Base-by-base conservation (phyloP, 2,888 invertebrate species). In the Oligia fasciuncula region DNA sequence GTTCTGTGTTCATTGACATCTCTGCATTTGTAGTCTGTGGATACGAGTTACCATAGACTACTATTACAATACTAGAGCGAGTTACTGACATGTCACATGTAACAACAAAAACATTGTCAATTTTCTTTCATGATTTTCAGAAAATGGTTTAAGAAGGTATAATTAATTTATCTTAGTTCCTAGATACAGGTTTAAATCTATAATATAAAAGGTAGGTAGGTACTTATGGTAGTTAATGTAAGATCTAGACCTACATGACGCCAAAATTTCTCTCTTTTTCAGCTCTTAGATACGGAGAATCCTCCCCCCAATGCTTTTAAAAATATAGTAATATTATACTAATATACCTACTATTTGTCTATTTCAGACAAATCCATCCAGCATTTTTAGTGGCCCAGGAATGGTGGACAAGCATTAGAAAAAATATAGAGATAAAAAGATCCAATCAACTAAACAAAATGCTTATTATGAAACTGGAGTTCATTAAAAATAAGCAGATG, bases 391-490 rank as follows among this genome's bases (percentile, higher is more conserved):
- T 75, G 29, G 43, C 54, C 14, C 65, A 73, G 65, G 29, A 29
- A 67, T 74, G 74, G 49, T 75, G 73, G n/a, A 40, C n/a, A 23
- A 23, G 57, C 4, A 68, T 46, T 29, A 46, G 29, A 66, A 35
- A 66, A 76, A 35, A 29, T 40, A n/a, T 17, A 60, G 9, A 60
- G 5, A n/a, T 35, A 40, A 9, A 35, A 70, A 70, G 2, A 62
- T 62, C n/a, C n/a, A 73, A 57, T 35, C 2, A 62, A 54, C 13
- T 6, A 14, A 49, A 68, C 65, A 92, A 91, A 90, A 95, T 95
- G 95, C 88, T 96, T 46, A 87, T 96, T 43, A 85, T 96, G 77
- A 93, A 91, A 89, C 79, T 93, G 29, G 86, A 92, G 68, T 91
- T 89, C 69, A 89, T 96, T 23, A 90, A 91, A 86, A 95, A 95